Evolutionary conservation across 2,113 vertebrate genomes (phyloP).

Genomic region (Varanus komodoensis): DNA sequence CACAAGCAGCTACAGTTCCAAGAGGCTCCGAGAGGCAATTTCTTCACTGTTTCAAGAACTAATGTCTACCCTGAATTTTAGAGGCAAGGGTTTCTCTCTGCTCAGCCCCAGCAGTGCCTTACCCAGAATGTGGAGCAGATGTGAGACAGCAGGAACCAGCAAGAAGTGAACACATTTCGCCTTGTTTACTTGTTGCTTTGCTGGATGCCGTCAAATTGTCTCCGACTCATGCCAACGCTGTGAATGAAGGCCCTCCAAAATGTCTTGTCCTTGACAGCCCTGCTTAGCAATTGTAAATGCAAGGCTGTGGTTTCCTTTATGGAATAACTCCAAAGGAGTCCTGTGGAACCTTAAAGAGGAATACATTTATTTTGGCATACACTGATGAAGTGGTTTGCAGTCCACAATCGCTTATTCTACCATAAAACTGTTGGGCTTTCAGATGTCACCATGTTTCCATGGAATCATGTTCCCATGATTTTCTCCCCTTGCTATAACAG

Average conservation of each 20-base stretch:
- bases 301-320: too few relatives aligned
- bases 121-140: conserved; percentile 57
- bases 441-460: not conserved
- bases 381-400: not conserved
- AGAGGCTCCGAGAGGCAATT: not conserved
- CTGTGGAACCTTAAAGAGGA: not conserved
- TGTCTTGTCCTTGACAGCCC: too few relatives aligned
- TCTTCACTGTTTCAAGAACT: not conserved
- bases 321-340: not conserved
- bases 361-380: not conserved
- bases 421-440: not conserved
- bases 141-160: conserved; percentile 34
- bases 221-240: too few relatives aligned
- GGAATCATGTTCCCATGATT: not conserved
- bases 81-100: conserved; percentile 27
- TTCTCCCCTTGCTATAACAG: not conserved
- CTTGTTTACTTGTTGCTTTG: not conserved
- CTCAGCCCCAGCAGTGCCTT: conserved; percentile 1
- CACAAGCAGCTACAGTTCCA: not conserved
- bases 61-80: not conserved
- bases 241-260: too few relatives aligned
- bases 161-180: conserved; percentile 32
- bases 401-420: not conserved
- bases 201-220: too few relatives aligned
- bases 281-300: too few relatives aligned